Base-by-base conservation (phyloP, 2,888 invertebrate genomes). In the Emmelina monodactyla region DNA sequence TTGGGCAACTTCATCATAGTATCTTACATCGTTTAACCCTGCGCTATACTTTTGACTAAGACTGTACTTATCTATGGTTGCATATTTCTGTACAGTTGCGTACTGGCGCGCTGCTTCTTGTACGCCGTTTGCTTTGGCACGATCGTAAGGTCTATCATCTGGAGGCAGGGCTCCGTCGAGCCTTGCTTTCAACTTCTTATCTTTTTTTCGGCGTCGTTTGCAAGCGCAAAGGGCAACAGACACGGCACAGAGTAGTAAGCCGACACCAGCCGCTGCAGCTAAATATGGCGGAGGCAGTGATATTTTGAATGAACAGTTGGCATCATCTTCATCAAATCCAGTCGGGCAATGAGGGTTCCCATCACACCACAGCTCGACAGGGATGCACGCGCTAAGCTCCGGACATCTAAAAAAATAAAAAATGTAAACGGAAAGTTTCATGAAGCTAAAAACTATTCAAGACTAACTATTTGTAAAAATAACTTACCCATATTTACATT, bases 331-430 rank as follows among this genome's bases (percentile, higher is more conserved):
- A 58, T 91, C 92, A 62, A 85, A 89, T 1, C 91, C 91, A 3
- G 90, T 89, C 10, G 91, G 91, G 56, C 92, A 92, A 54, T 92
- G 90, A 1, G 84, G 75, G 28, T 86, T 82, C 1, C 91, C 90
- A 57, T 92, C 91, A 62, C 91, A 92, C 91, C 91, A 91, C 3
- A 92, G 61, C 1, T 87, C 84, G 1, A 88, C 82, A 42, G 87
- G 88, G 50, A 91, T 91, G 60, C 91, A 92, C 0, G 91, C 91
- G 42, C 90, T 88, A 34, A 91, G 70, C 58, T 91, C 91, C 1
- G 91, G 91, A 52, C 91, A 91, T 55, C 89, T 89, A 70, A 34
- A 66, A 57, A 50, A 50, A 35, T 42, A 38, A 43, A 37, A 16
- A 31, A 19, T 12, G 28, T 34, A 33, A 22, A 37, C 22, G 30